A percentile compares a stretch with the other conserved stretches of the same genome.
Evolutionary conservation across 2,113 vertebrate genomes (phyloP).

Genomic region (Oncorhynchus masou): DNA sequence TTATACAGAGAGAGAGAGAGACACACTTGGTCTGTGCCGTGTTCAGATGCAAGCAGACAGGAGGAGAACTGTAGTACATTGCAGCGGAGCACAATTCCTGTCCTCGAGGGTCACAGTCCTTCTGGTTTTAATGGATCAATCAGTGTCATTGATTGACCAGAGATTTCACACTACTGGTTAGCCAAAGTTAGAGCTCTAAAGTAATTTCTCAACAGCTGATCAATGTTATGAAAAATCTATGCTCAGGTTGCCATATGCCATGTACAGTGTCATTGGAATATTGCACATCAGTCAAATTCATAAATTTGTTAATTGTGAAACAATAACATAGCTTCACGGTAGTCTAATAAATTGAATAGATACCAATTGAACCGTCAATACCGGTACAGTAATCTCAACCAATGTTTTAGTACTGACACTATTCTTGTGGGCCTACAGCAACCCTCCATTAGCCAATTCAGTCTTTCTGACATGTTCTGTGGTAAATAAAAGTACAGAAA

Average conservation of each 20-base stretch:
- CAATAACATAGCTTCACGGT: constrained; percentile 16
- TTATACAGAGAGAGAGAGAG: constrained; percentile 37
- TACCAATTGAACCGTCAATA: background rate
- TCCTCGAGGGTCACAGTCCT: no score
- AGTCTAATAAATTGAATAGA: constrained; percentile 8
- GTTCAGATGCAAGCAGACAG: constrained; percentile 8
- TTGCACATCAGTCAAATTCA: constrained; percentile 22
- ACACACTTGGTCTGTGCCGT: constrained; percentile 49
- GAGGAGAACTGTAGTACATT: constrained; percentile 13
- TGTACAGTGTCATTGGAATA: background rate
- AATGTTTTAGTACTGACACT: constrained; percentile 40
- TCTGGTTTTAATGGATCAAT: no score
- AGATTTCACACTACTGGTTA: no score
- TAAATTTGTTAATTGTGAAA: constrained; percentile 13
- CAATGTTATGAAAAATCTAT: no score
- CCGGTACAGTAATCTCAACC: constrained; percentile 23
- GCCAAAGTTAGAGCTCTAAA: no score
- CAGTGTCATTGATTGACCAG: no score
- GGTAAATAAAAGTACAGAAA: constrained; percentile 34
- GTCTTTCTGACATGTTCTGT: constrained; percentile 89
- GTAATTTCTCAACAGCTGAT: no score
- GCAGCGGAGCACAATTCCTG: no score
- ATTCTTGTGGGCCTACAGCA: constrained; percentile 31
- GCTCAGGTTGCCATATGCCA: no score
- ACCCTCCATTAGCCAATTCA: constrained; percentile 53